A percentile compares a stretch with the other conserved stretches of the same genome.
Evolutionary conservation across 2,797 vertebrate species (phyloP).

Genomic region (Sebastes oblongus): DNA sequence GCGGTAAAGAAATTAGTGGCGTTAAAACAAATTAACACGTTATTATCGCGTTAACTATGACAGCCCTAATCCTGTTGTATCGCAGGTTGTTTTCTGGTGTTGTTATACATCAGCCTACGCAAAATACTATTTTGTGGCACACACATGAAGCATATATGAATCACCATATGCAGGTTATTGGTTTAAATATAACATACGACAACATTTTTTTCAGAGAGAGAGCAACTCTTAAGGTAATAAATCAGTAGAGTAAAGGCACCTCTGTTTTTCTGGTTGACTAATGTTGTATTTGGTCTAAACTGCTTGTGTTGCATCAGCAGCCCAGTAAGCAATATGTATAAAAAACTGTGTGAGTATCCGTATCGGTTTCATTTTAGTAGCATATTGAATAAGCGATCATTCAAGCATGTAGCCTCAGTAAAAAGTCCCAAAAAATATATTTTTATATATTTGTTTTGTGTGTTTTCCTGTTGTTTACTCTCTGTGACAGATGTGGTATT

Average conservation of each 20-base stretch:
- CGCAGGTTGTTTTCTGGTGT: neutral
- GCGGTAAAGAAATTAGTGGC: too few relatives aligned
- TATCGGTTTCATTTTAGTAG: conserved; percentile 3
- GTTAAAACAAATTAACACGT: too few relatives aligned
- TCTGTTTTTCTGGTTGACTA: conserved; percentile 18
- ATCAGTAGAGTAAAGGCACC: conserved; percentile 2
- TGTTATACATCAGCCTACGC: neutral
- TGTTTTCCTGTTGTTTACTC: neutral
- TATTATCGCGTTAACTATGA: too few relatives aligned
- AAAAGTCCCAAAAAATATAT: neutral
- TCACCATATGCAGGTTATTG: neutral
- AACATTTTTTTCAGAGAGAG: neutral
- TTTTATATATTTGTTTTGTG: neutral
- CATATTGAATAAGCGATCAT: neutral
- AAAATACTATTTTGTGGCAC: neutral
- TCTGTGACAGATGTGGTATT: neutral
- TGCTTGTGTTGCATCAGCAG: conserved; percentile 16
- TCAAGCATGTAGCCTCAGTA: neutral
- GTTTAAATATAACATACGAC: conserved; percentile 22
- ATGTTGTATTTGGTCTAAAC: conserved; percentile 14
- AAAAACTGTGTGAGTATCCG: neutral
- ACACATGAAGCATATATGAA: neutral
- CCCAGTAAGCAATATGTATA: neutral
- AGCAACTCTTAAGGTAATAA: conserved; percentile 3
- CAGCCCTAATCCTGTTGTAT: too few relatives aligned